Evolutionary conservation across 2,888 invertebrate species (phyloP), one percentile per base, ranked within the genome.

Genomic region (Azorinus chamasolen): DNA sequence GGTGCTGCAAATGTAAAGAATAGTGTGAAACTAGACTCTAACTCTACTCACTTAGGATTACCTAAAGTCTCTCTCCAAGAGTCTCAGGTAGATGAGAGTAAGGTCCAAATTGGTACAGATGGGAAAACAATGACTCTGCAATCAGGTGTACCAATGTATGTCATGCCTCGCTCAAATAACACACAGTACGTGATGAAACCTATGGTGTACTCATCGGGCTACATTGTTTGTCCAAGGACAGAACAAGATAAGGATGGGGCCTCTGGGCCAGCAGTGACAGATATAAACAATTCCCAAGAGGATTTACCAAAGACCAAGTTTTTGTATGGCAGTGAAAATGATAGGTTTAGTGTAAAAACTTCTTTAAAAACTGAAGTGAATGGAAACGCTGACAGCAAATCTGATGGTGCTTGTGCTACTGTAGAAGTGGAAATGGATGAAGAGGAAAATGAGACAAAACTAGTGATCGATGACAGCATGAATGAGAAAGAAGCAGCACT

Each of bases 401-500:
- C 22, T 24, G 70, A 57, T 18, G 22, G 43, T 14, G 14, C 14
- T 18, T 22, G 43, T 14, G 14, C 14, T 14, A 45, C 48, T 0
- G 25, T 2, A 46, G 45, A 45, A 14, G 6, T 20, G 41, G 53
- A 59, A 18, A 62, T 50, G 22, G 79, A 71, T 24, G 79, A 75
- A 25, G 68, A 71, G 18, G 58, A 59, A 27, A 62, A 55, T 20
- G 70, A 48, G 12, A 22, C 62, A 20, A 64, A 64, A 27, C 59
- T 72, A 16, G 57, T 76, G 3, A 76, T 71, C 37, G 72, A 72
- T 51, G 79, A 75, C 51, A 63, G 64, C 46, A 39, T 58, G 14
- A 80, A 58, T 62, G 79, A 83, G 53, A 79, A 87, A 55, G 87
- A 87, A 53, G 87, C 87, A 16, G 87, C 87, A 54, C 65, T 85